A percentile compares a stretch with the other conserved stretches of the same genome.
Evolutionary conservation across 2,113 vertebrate genomes (phyloP).

Genomic region (Eudyptes chrysolophus): DNA sequence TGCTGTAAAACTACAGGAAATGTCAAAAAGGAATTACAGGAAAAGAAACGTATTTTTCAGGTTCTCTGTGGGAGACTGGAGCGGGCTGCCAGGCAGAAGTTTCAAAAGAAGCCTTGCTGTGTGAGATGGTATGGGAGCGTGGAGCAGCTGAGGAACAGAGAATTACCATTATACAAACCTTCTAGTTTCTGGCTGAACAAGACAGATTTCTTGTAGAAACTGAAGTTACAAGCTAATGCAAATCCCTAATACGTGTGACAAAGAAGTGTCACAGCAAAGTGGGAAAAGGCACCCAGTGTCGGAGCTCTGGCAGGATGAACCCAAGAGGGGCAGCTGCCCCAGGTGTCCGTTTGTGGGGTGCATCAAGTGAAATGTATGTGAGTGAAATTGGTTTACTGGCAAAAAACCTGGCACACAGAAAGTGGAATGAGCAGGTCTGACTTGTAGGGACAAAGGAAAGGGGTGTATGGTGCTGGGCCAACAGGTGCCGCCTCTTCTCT

Average conservation of each 20-base stretch:
- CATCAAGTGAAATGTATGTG: neutral
- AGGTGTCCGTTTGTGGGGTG: neutral
- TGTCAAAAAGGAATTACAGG: neutral
- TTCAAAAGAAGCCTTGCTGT: neutral
- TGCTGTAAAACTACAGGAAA: neutral
- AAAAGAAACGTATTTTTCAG: neutral
- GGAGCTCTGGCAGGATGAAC: neutral
- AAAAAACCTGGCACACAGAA: neutral
- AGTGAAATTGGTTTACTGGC: neutral
- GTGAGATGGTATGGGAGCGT: neutral
- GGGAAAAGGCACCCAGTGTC: neutral
- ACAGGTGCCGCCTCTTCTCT: neutral
- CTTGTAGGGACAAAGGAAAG: neutral
- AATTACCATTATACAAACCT: neutral
- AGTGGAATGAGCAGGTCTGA: neutral
- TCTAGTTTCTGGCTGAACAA: neutral
- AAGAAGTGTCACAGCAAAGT: neutral
- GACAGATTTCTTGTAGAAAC: neutral
- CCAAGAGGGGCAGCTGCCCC: neutral
- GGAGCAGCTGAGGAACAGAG: neutral
- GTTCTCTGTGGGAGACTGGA: neutral
- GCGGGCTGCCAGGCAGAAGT: neutral
- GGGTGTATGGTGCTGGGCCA: neutral
- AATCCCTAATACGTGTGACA: neutral
- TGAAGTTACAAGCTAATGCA: neutral